These are phyloP conservation scores for Cuculus canorus DNA, from an alignment of 2,797 vertebrate species.

Conservation along the genomic window DNA sequence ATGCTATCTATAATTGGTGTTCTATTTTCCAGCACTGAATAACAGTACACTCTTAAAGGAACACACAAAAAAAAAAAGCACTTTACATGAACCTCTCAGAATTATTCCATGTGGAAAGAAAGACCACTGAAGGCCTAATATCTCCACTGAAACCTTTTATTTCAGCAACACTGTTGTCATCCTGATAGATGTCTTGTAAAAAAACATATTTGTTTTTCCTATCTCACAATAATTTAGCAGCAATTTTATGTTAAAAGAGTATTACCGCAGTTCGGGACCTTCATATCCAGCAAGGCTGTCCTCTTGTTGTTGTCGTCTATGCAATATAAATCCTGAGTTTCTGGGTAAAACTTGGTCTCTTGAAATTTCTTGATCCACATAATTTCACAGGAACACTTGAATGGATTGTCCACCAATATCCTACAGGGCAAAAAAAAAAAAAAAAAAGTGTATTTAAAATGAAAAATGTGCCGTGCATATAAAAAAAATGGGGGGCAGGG, in stretches of 20 bases:
- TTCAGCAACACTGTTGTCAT: neutral
- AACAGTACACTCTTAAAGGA: neutral
- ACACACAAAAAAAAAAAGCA: neutral
- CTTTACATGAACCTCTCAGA: neutral
- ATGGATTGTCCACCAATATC: constrained; percentile 89
- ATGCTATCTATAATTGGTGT: neutral
- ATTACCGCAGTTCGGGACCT: constrained; percentile 90
- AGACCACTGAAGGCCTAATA: neutral
- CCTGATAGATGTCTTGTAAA: neutral
- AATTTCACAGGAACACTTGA: constrained; percentile 94
- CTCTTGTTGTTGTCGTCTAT: constrained; percentile 86
- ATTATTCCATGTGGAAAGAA: neutral
- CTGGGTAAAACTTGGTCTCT: constrained; percentile 81
- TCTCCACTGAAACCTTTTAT: neutral
- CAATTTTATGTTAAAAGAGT: constrained; percentile 41
- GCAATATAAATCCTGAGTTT: constrained; percentile 88
- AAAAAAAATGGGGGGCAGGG: neutral
- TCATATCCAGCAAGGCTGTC: constrained; percentile 84
- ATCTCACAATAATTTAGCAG: neutral
- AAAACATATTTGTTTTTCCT: neutral
- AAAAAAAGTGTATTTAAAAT: neutral
- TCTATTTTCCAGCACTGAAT: neutral
- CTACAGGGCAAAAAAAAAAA: constrained; percentile 71
- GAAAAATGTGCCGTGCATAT: neutral
- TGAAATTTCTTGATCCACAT: constrained; percentile 96